Evolutionary conservation across 2,888 invertebrate species (phyloP), one percentile per base, ranked within the genome.

Genomic region (Drosophila algonquin): DNA sequence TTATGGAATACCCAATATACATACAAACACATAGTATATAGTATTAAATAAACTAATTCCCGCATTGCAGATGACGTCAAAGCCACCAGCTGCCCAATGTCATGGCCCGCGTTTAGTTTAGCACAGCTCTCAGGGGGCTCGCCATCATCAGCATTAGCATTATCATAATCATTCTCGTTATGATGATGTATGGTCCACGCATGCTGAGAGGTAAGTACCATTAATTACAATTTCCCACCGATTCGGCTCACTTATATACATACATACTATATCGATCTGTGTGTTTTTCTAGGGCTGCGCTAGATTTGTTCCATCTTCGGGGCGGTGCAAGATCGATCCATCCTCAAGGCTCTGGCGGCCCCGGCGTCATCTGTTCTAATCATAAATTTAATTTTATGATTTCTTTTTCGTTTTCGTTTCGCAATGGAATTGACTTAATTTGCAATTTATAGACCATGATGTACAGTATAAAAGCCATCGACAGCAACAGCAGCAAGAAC

Each of bases 301-400:
- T 52, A 67, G 59, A 77, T 46, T 73, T 64, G 32, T 16, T 18
- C 47, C 45, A 53, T 27, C 63, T 24, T 54, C 27, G 51, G 24
- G 35, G 50, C 35, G 69, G 16, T 46, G 24, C 61, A 46, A 55
- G 47, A 47, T 40, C 72, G 50, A 56, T 63, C 44, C 52, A 47
- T 58, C 55, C 45, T 18, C 30, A 32, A 18, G 24, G 24, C 32
- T 51, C 30, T 54, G 64, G 46, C 35, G 54, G 45, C 35, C 21
- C 46, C 54, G 75, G 70, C 84, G 81, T 83, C 89, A 89, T 85
- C 79, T 83, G 89, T 68, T 86, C 75, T 86, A 83, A 87, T 79
- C 87, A 87, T 87, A 80, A 86, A 80, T 77, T 75, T 86, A 69
- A 72, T 67, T 71, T 75, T 81, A 45, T 51, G 73, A 63, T 72